Conservation (phyloP, 2,888 invertebrate genomes). For the Brenthis hecate region DNA sequence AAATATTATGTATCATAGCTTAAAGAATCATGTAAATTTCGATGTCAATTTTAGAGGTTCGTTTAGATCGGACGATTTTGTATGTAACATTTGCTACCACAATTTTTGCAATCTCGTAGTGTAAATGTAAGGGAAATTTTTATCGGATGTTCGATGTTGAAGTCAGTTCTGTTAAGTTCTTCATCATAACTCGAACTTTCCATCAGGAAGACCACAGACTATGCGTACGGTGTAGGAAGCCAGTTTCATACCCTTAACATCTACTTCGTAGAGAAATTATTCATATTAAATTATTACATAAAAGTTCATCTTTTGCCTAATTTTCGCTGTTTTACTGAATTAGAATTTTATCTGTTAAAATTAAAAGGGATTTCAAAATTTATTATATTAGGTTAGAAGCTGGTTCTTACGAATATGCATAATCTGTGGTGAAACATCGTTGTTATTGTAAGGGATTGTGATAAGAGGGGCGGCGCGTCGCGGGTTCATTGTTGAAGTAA, state of each 20-base stretch:
- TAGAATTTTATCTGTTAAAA: too few species aligned
- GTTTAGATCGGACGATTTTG: constrained; percentile 66
- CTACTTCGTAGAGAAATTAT: too few species aligned
- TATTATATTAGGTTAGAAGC: constrained; percentile 2
- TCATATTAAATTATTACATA: too few species aligned
- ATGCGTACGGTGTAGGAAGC: not conserved
- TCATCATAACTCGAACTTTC: constrained; percentile 15
- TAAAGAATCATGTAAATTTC: constrained; percentile 76
- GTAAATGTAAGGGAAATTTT: constrained; percentile 48
- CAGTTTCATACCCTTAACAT: not conserved
- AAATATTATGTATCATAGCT: constrained; percentile 73
- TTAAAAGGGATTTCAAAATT: not conserved
- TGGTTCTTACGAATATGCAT: not conserved
- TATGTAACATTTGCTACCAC: constrained; percentile 73
- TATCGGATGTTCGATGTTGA: constrained; percentile 66
- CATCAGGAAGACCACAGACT: constrained; percentile 2
- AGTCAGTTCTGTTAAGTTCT: constrained; percentile 55
- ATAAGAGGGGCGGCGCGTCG: constrained; percentile 64
- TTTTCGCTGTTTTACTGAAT: too few species aligned
- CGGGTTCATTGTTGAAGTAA: constrained; percentile 42
- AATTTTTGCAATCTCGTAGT: constrained; percentile 69
- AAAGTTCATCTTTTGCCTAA: too few species aligned
- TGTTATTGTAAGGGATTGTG: constrained; percentile 70
- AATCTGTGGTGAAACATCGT: constrained; percentile 33
- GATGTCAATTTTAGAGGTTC: constrained; percentile 78